Percentiles rank a stretch among this genome's conserved stretches.
These are phyloP conservation scores for Minunthozetes semirufus DNA, from an alignment of 2,888 invertebrate genomes.

Conservation along the genomic window DNA sequence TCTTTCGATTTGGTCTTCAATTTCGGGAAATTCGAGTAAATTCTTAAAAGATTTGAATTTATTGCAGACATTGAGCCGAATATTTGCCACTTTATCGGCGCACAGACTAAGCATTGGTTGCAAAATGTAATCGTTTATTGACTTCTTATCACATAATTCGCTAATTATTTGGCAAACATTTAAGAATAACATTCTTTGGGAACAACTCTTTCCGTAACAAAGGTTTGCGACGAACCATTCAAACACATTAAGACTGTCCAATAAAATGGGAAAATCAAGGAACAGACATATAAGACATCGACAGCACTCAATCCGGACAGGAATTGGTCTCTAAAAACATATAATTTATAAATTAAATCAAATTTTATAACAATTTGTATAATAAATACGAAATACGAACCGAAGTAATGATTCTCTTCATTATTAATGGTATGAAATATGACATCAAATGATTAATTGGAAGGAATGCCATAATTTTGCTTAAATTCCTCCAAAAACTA, in stretches of 20 bases:
- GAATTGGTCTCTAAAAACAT: background rate
- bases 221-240: background rate
- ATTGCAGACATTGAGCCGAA: background rate
- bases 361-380: background rate
- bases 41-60: background rate
- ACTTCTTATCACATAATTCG: constrained; percentile 4
- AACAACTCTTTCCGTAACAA: background rate
- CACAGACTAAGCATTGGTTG: background rate
- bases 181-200: constrained; percentile 8
- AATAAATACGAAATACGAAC: background rate
- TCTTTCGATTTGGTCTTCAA: background rate
- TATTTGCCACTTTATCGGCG: constrained; percentile 7
- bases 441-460: background rate
- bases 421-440: background rate
- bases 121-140: background rate
- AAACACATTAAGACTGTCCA: background rate
- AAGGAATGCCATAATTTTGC: background rate
- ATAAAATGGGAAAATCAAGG: background rate
- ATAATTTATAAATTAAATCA: background rate
- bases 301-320: background rate
- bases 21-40: background rate
- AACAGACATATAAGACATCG: background rate
- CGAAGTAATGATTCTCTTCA: background rate
- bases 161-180: constrained; percentile 1
- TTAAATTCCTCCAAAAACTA: background rate